Evolutionary conservation across 1,140 invertebrate genomes (phyloP).

Genomic region (Drosophila navojoa): DNA sequence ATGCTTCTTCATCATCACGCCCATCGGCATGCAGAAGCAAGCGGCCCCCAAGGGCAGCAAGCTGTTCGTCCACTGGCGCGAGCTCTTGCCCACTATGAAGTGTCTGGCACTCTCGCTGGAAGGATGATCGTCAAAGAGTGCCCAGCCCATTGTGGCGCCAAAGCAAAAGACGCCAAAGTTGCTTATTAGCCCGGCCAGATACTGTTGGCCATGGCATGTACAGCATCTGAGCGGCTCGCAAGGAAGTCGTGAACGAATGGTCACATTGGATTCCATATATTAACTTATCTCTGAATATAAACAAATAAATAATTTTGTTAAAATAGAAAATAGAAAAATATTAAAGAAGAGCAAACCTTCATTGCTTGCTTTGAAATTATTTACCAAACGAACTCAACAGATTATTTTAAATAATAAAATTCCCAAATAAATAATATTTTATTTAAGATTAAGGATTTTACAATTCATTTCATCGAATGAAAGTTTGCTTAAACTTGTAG

Average conservation of each 20-base stretch:
- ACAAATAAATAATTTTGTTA: too few species aligned
- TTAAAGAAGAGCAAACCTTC: too few species aligned
- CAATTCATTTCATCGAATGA: too few species aligned
- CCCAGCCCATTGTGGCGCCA: conserved; percentile 88
- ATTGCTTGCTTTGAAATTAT: too few species aligned
- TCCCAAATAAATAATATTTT: too few species aligned
- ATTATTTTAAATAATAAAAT: too few species aligned
- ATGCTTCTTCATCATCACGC: conserved; percentile 86
- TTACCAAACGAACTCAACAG: too few species aligned
- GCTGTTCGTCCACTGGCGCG: conserved; percentile 40
- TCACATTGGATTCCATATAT: background rate
- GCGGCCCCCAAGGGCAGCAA: conserved; percentile 68
- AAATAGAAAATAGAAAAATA: too few species aligned
- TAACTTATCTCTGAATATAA: too few species aligned
- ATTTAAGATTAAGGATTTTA: too few species aligned
- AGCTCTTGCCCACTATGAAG: conserved; percentile 52
- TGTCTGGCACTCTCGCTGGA: conserved; percentile 70
- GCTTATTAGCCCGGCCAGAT: conserved; percentile 57
- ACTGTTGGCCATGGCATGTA: background rate
- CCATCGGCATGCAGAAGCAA: conserved; percentile 86
- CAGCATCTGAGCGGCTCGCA: background rate
- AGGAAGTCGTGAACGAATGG: background rate
- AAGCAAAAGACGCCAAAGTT: conserved; percentile 86
- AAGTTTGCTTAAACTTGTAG: too few species aligned
- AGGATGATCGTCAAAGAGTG: conserved; percentile 85